Evolutionary conservation across 2,113 vertebrate genomes (phyloP), one percentile per base, ranked within the genome.

Genomic region (Girardinichthys multiradiatus): DNA sequence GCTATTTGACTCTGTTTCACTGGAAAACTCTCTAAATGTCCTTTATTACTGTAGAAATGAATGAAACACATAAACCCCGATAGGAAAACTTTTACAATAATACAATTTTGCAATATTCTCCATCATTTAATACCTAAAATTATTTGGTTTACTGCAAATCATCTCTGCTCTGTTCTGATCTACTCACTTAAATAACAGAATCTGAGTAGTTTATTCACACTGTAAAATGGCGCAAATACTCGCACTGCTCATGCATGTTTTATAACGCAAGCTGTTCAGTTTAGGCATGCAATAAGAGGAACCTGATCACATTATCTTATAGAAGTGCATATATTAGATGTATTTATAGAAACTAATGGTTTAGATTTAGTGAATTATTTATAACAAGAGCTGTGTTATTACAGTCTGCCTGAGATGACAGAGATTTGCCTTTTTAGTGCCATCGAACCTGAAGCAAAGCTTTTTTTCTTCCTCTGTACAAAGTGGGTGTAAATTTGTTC

Each of bases 1-100:
- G 79, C 84, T 79, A 77, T 91, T 92, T 88, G 83, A 85, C 87
- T 90, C 77, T 68, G 75, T 91, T 90, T 89, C 67, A 81, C 69
- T 59, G 74, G 57, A 77, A 81, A 92, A 90, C 74, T 84, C 82
- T 81, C 54, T 21, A 35, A 80, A 85, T 72, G 74, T 81, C 80
- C 77, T 54, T 71, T 74, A 70, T 80, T 77, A 76, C 77, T 85
- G 66, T 6, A 57, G 30, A 76, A 83, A 84, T 80, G 84, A 84
- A 83, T 87, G 75, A 85, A 84, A 87, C 72, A 6, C 76, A 81
- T 87, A 78, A 81, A 88, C 62, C 76, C 60, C 64, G 68, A 87
- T 39, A 29, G 65, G 35, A 7, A 14, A 19, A 64, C 35, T 60
- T 68, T 63, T 78, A 82, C 73, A 74, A 62, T 69, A 70, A 63